These are phyloP conservation scores for Keiferia lycopersicella DNA, from an alignment of 2,888 invertebrate genomes.

Conservation along the genomic window DNA sequence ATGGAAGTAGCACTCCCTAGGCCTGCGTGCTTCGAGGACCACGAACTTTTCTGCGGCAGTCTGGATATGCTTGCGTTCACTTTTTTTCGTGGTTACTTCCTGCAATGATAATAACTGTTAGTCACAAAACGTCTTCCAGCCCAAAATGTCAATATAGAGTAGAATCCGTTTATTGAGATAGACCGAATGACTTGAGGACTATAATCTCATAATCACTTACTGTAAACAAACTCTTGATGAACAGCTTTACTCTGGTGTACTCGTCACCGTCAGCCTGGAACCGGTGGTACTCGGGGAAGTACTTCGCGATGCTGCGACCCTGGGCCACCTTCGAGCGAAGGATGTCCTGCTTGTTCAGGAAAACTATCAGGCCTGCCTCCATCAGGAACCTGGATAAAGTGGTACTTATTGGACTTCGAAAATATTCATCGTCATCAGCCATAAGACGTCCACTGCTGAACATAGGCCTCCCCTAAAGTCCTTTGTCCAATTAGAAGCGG, in stretches of 20 bases:
- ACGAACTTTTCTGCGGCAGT: conserved; percentile 64
- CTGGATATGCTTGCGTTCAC: conserved; percentile 48
- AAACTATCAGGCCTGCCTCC: conserved; percentile 89
- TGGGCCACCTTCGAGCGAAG: conserved; percentile 85
- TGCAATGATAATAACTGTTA: conserved; percentile 45
- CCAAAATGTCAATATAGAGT: no score
- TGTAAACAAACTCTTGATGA: conserved; percentile 77
- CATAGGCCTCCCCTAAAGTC: no score
- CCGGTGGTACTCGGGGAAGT: conserved; percentile 84
- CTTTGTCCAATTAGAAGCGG: no score
- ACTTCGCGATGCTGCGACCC: conserved; percentile 82
- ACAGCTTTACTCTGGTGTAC: conserved; percentile 84
- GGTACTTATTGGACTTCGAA: no score
- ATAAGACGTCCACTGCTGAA: no score
- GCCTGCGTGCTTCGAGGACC: conserved; percentile 56
- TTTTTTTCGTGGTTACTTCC: conserved; percentile 81
- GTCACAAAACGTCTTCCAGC: no score
- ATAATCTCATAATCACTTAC: no score
- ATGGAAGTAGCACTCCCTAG: conserved; percentile 86
- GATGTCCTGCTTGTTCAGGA: conserved; percentile 91
- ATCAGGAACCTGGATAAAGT: conserved; percentile 83
- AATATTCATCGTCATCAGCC: no score
- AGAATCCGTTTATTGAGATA: no score
- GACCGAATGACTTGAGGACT: no score
- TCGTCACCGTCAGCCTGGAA: conserved; percentile 81